Percentiles rank a stretch among this genome's conserved stretches.
phyloP scores from a whole-genome alignment of 1,140 invertebrate species.

The Helicoverpa armigera region DNA sequence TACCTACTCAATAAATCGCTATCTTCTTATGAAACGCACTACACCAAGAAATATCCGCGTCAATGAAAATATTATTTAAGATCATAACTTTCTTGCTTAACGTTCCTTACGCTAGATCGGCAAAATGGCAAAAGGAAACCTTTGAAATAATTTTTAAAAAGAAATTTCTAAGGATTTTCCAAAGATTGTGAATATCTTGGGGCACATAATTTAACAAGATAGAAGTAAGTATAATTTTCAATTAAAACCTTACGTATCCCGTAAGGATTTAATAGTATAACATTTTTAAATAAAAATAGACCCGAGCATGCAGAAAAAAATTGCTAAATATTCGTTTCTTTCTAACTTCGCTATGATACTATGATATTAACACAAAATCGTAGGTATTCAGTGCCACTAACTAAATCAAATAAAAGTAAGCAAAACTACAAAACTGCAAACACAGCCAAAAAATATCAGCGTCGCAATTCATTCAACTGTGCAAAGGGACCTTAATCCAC shows the following conservation, averaged over 20 bases:
- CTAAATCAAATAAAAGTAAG: background rate
- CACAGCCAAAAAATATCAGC: background rate
- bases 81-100: constrained; percentile 21
- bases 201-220: too few species aligned
- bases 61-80: constrained; percentile 42
- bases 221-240: too few species aligned
- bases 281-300: too few species aligned
- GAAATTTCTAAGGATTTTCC: too few species aligned
- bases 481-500: constrained; percentile 37
- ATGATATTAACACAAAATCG: too few species aligned
- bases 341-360: too few species aligned
- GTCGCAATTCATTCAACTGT: constrained; percentile 8
- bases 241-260: too few species aligned
- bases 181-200: too few species aligned
- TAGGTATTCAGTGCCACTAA: background rate
- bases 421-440: background rate
- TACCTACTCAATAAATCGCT: constrained; percentile 28
- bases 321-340: too few species aligned
- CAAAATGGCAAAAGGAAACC: background rate
- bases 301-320: background rate
- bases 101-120: background rate
- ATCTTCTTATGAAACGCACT: background rate
- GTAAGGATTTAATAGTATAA: too few species aligned
- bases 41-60: constrained; percentile 38
- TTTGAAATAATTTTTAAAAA: background rate